Evolutionary conservation across 30 jellyfish, hydroid and myxozoan species (phyloP), one percentile per base, ranked within the genome.

Genomic region (Cassiopea xamachana): DNA sequence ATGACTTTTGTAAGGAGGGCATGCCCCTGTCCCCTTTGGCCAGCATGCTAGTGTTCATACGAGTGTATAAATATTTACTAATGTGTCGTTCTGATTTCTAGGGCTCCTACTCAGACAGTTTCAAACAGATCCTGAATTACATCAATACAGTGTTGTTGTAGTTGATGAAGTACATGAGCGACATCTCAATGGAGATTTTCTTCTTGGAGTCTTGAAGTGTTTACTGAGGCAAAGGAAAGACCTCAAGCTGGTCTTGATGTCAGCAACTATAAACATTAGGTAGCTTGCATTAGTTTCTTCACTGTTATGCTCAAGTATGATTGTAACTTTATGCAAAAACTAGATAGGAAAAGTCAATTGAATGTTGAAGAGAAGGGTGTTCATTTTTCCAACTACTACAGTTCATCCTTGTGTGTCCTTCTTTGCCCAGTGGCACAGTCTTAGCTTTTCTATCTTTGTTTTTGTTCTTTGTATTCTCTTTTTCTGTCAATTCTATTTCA

Each of bases 131-230:
- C 98, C 99, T 0, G 76, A 73, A 45, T 92, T 97, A 7, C 58
- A 92, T 8, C 94, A 94, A 87, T 97, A 97, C 85, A 82, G 74
- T 69, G 98, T 97, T 50, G 90, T 97, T 67, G 98, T 97, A 60
- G 98, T 97, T 46, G 99, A 97, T 69, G 99, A 97, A 69, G 98
- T 97, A 17, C 99, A 97, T 58, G 99, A 97, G 88, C 92, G 99
- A n/a, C 98, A 97, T 78, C 60, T 93, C 15, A 97, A 97, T 60
- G 98, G 98, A 12, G 99, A 97, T 79, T 92, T 97, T 90, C 91
- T 97, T 7, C 97, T 97, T 45, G 99, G 99, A 44, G 98, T 97
- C 18, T 73, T 97, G 47, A 83, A 92, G 79, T 92, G 98, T 64
- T 78, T 97, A 84, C 68, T 93, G 61, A 87, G 92, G 73, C 98